Conservation (phyloP, 2,888 invertebrate genomes). For the Cremastinae sp. region DNA sequence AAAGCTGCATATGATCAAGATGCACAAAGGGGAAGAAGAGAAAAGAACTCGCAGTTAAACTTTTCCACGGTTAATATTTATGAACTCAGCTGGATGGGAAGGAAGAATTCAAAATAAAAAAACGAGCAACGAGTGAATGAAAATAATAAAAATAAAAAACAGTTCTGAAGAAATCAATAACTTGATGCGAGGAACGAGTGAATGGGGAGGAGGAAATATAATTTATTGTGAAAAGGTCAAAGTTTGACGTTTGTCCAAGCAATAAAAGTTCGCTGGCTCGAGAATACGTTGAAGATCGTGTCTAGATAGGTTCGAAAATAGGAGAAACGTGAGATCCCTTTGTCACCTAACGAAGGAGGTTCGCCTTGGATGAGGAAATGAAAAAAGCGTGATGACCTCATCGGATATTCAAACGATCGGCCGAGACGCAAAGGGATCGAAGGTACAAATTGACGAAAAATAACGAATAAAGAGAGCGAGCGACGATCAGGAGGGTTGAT, state of each 20-base stretch:
- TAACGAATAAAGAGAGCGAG: conserved; percentile 30
- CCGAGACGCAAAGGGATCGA: conserved; percentile 18
- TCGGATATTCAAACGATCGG: conserved; percentile 37
- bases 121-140: neutral
- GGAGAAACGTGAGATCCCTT: neutral
- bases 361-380: conserved; percentile 11
- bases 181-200: neutral
- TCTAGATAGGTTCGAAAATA: neutral
- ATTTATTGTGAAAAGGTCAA: neutral
- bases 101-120: neutral
- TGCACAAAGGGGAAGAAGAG: too few species aligned
- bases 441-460: conserved; percentile 26
- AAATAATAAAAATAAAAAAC: too few species aligned
- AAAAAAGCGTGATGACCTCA: conserved; percentile 10
- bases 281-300: conserved; percentile 13
- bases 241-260: conserved; percentile 23
- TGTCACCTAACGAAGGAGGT: conserved; percentile 13
- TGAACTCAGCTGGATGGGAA: too few species aligned
- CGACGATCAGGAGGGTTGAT: conserved; percentile 36
- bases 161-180: neutral
- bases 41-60: too few species aligned
- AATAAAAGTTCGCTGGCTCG: conserved; percentile 5
- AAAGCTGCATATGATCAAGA: too few species aligned
- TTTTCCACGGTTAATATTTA: too few species aligned
- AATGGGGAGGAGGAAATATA: neutral